phyloP scores from a whole-genome alignment of 2,797 vertebrate genomes.

The Gymnothorax javanicus region DNA sequence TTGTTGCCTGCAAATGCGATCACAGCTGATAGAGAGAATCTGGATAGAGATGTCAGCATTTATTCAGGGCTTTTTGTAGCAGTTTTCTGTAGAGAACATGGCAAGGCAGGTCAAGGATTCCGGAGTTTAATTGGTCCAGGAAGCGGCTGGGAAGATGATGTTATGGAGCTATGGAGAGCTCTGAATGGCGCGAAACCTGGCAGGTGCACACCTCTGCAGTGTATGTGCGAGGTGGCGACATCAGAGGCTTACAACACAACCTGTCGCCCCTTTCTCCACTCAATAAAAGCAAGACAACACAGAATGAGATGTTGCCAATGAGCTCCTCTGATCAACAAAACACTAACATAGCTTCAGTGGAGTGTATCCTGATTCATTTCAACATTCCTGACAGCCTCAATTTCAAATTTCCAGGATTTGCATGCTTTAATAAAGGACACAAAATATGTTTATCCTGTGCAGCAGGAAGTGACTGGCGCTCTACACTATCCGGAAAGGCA shows the following conservation, averaged over 20 bases:
- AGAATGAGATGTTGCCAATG: neutral
- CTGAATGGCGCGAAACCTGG: neutral
- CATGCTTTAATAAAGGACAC: neutral
- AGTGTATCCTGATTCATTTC: neutral
- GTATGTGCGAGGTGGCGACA: neutral
- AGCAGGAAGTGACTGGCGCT: neutral
- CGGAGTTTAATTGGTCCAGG: neutral
- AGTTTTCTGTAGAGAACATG: neutral
- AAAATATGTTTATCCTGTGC: neutral
- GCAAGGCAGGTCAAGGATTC: neutral
- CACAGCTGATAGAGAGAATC: neutral
- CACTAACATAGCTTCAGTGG: neutral
- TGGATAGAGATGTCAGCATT: neutral
- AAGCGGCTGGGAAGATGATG: neutral
- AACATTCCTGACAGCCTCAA: neutral
- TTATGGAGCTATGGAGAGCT: neutral
- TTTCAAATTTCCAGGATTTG: neutral
- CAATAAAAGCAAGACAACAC: neutral
- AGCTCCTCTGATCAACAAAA: neutral
- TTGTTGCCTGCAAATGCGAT: conserved; percentile 6
- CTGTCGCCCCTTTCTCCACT: neutral
- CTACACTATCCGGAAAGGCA: neutral
- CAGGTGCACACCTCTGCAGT: neutral
- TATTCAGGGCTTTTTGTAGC: neutral
- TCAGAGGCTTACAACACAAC: neutral